Conservation (phyloP, 2,113 vertebrate genomes). For the rabbit (Oryctolagus cuniculus) region DNA sequence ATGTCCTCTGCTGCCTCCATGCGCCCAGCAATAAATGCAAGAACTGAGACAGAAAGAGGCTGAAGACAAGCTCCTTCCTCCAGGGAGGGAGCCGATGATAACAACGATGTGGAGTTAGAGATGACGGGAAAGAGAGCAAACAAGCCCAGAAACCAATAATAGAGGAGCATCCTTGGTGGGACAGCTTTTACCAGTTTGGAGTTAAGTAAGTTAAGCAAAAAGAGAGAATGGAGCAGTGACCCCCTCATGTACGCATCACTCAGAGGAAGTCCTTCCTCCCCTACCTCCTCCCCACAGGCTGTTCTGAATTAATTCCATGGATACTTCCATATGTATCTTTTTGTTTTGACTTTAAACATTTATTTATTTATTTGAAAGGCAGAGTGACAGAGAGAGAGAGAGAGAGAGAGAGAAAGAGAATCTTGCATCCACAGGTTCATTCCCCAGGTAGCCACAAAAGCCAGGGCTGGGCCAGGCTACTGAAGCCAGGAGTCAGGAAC, state of each 20-base stretch:
- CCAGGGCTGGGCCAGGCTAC: too few relatives aligned
- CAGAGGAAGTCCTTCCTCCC: not conserved
- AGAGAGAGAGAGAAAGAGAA: too few relatives aligned
- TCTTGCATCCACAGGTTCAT: too few relatives aligned
- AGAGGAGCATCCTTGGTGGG: not conserved
- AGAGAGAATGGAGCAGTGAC: too few relatives aligned
- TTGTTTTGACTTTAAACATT: too few relatives aligned
- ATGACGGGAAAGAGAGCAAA: not conserved
- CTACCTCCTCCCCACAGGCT: not conserved
- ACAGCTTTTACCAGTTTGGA: slow-evolving; percentile 27
- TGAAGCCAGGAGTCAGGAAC: too few relatives aligned
- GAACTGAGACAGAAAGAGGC: not conserved
- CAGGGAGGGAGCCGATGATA: not conserved
- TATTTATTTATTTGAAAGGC: too few relatives aligned
- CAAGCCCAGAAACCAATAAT: not conserved
- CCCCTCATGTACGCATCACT: too few relatives aligned
- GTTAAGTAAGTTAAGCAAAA: not conserved
- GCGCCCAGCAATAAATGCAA: slow-evolving; percentile 17
- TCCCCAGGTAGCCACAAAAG: too few relatives aligned
- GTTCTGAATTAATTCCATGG: not conserved
- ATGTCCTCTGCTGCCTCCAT: slow-evolving; percentile 52
- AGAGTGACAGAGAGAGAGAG: too few relatives aligned
- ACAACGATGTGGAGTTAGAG: not conserved
- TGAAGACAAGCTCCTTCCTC: not conserved
- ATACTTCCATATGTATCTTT: not conserved